Percentiles rank a stretch among this genome's conserved stretches.
Conservation (phyloP, 2,797 vertebrate species). For the Phrynocephalus forsythii region DNA sequence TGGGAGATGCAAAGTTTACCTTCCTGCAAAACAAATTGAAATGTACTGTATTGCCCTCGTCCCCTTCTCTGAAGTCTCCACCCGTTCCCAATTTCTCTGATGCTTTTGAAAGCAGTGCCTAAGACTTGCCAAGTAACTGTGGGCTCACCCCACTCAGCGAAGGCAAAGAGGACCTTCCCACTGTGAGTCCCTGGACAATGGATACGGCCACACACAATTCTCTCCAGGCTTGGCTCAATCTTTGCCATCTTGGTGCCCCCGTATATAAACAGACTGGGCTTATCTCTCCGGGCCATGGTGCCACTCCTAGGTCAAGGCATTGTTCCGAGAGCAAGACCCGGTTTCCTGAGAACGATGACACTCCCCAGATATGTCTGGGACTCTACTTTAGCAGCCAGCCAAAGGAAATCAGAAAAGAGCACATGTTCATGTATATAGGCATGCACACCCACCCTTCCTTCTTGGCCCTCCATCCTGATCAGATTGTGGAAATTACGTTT, state of each 20-base stretch:
- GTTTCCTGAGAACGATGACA: conserved; percentile 28
- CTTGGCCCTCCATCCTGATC: neutral
- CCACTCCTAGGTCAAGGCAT: conserved; percentile 33
- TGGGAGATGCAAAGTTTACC: neutral
- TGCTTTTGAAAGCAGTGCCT: neutral
- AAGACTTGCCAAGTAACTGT: too few relatives aligned
- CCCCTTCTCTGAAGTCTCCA: neutral
- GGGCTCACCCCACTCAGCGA: neutral
- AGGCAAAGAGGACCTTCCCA: neutral
- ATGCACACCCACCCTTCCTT: neutral
- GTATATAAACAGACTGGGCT: conserved; percentile 85
- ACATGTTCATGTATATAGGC: neutral
- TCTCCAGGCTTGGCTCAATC: neutral
- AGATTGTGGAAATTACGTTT: too few relatives aligned
- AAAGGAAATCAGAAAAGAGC: neutral
- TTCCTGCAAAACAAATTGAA: neutral
- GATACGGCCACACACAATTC: neutral
- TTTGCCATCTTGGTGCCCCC: conserved; percentile 56
- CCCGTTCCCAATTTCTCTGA: too few relatives aligned
- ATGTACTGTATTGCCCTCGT: too few relatives aligned
- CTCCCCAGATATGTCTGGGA: neutral
- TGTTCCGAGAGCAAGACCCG: conserved; percentile 30
- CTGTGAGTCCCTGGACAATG: neutral
- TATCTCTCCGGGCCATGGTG: conserved; percentile 79
- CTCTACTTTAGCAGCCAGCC: neutral